Evolutionary conservation across 1,140 invertebrate species (phyloP), one percentile per base, ranked within the genome.

Genomic region (Conopomorpha cramerella): DNA sequence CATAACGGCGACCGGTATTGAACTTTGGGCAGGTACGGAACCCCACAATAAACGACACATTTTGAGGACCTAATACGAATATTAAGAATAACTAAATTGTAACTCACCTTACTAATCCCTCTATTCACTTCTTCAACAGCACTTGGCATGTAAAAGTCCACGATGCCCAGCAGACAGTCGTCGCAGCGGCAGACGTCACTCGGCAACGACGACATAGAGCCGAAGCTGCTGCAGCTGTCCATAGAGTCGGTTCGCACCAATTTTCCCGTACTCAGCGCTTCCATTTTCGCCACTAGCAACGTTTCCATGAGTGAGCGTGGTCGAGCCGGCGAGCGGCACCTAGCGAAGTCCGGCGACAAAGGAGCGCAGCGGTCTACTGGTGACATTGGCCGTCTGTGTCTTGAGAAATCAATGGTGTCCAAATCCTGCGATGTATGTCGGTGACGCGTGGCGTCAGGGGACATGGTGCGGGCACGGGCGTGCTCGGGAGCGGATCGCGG

Each of bases 171-270:
- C 19, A 92, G 67, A 44, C 90, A 92, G 64, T 92, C 90, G 57
- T 92, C 90, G 63, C 90, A 92, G 17, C 84, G 78, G 62, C 90
- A 92, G 30, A 89, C 83, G 47, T 91, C 88, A 54, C 84, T 87
- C 8, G 81, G 79, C 26, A 83, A 47, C 2, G 87, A 89, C 37
- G 80, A 82, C 49, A 83, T 79, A 2, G 85, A 87, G 13, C 86
- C 85, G 36, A 88, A 81, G 47, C 88, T 90, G 49, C 84, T 86
- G 43, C 86, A 86, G 39, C 88, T 90, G 61, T 91, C 89, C 60
- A 88, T 79, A 13, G 89, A 91, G 51, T 91, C 87, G 2, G 86
- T 87, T 40, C 90, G 74, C 7, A 89, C 67, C 38, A 91, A 64
- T 53, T 64, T 64, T 7, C 73, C 73, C 0, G 67, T 72, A 25